Evolutionary conservation across 2,113 vertebrate genomes (phyloP).

Genomic region (Lates calcarifer): DNA sequence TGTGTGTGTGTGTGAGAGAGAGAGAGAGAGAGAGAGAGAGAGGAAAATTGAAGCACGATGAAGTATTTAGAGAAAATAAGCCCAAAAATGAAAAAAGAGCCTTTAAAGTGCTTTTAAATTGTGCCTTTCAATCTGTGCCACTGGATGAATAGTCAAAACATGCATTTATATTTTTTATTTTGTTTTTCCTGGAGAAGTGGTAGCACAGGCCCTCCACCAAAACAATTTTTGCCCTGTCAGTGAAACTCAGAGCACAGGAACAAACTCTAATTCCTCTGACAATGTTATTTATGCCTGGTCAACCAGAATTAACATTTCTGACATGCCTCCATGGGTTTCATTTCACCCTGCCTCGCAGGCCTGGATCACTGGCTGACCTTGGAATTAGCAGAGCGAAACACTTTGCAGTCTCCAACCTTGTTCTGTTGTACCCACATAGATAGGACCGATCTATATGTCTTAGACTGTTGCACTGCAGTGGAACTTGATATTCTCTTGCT

Average conservation of each 20-base stretch:
- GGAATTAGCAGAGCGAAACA: slow-evolving; percentile 38
- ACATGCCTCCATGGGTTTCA: slow-evolving; percentile 61
- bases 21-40: slow-evolving; percentile 19
- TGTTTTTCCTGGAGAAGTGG: slow-evolving; percentile 51
- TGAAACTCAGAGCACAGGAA: slow-evolving; percentile 57
- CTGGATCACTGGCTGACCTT: slow-evolving; percentile 57
- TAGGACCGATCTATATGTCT: slow-evolving; percentile 7
- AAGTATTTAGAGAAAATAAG: slow-evolving; percentile 57
- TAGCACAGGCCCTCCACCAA: not conserved
- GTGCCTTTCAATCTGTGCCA: slow-evolving; percentile 33
- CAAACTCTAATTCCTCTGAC: slow-evolving; percentile 68
- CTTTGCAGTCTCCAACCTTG: slow-evolving; percentile 3
- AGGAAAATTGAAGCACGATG: slow-evolving; percentile 36
- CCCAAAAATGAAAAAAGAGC: slow-evolving; percentile 12
- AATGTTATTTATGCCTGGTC: slow-evolving; percentile 77
- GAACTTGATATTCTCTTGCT: slow-evolving; percentile 2
- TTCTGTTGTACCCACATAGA: not conserved
- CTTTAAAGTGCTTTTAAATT: slow-evolving; percentile 35
- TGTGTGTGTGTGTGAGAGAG: slow-evolving; percentile 32
- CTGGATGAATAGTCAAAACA: slow-evolving; percentile 29
- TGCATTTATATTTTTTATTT: slow-evolving; percentile 47
- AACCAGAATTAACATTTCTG: slow-evolving; percentile 71
- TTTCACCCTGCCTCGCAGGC: slow-evolving; percentile 59
- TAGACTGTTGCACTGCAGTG: slow-evolving; percentile 2
- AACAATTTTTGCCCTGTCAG: slow-evolving; percentile 51